phyloP scores from a whole-genome alignment of 2,888 invertebrate species.

The Ophonus ardosiacus region DNA sequence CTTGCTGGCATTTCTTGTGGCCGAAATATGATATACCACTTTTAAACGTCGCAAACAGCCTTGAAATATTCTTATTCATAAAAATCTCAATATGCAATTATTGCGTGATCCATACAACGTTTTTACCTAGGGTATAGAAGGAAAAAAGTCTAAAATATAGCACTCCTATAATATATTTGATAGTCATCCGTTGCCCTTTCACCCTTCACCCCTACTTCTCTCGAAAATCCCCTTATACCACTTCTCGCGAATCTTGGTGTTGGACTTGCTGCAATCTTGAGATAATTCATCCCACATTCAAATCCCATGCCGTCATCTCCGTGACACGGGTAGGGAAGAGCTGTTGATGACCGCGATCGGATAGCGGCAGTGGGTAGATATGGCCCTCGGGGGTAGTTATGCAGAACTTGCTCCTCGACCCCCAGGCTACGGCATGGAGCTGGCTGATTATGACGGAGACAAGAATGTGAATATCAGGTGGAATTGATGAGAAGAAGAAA shows the following conservation, averaged over 20 bases:
- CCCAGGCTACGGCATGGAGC: slow-evolving; percentile 61
- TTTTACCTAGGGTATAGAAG: no score
- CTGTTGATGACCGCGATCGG: slow-evolving; percentile 66
- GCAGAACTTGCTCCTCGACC: slow-evolving; percentile 73
- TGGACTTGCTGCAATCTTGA: background rate
- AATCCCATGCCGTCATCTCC: slow-evolving; percentile 37
- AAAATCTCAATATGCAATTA: no score
- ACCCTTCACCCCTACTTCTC: no score
- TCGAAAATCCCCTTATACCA: no score
- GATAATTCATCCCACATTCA: slow-evolving; percentile 40
- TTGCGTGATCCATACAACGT: no score
- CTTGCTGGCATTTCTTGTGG: no score
- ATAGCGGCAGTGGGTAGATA: slow-evolving; percentile 69
- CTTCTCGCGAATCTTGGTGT: background rate
- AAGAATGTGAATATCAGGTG: background rate
- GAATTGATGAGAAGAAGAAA: background rate
- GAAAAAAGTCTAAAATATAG: no score
- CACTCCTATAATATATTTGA: no score
- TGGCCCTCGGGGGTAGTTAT: slow-evolving; percentile 75
- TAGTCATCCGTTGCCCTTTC: no score
- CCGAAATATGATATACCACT: no score
- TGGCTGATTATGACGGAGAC: slow-evolving; percentile 26
- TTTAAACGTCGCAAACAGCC: no score
- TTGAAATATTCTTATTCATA: no score
- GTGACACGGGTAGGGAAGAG: slow-evolving; percentile 32